Evolutionary conservation across 2,797 vertebrate species (phyloP).

Genomic region (Halcyon badia): DNA sequence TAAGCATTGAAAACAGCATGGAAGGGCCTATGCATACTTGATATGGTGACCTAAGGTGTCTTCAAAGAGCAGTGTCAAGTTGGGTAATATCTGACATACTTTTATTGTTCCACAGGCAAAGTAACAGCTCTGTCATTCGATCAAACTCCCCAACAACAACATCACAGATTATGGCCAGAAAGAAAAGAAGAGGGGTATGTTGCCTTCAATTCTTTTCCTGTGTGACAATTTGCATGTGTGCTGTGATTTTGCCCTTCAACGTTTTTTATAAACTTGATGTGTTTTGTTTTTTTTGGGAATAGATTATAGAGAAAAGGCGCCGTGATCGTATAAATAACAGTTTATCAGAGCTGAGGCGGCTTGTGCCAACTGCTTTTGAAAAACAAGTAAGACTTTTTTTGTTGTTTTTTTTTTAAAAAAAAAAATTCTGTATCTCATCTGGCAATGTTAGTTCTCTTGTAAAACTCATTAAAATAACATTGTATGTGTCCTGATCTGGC

Average conservation of each 20-base stretch:
- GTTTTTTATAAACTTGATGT: slow-evolving; percentile 51
- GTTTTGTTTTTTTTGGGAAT: slow-evolving; percentile 65
- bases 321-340: slow-evolving; percentile 97
- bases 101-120: slow-evolving; percentile 82
- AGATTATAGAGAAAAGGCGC: slow-evolving; percentile 97
- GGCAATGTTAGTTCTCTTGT: slow-evolving; percentile 76
- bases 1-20: background rate
- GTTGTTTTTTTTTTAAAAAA: background rate
- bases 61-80: background rate
- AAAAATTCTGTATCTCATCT: slow-evolving; percentile 77
- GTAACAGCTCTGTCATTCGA: slow-evolving; percentile 84
- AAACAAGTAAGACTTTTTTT: slow-evolving; percentile 89
- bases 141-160: slow-evolving; percentile 90
- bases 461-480: slow-evolving; percentile 84
- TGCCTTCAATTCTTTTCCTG: background rate
- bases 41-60: background rate
- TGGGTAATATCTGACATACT: slow-evolving; percentile 67
- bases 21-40: background rate
- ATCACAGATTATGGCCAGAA: slow-evolving; percentile 93
- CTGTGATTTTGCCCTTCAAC: slow-evolving; percentile 25
- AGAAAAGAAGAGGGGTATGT: slow-evolving; percentile 94
- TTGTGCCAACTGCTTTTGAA: slow-evolving; percentile 94
- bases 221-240: slow-evolving; percentile 7
- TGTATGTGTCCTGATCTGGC: slow-evolving; percentile 82
- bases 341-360: slow-evolving; percentile 90